phyloP scores from a whole-genome alignment of 2,888 invertebrate species.

The Helobdella robusta region DNA sequence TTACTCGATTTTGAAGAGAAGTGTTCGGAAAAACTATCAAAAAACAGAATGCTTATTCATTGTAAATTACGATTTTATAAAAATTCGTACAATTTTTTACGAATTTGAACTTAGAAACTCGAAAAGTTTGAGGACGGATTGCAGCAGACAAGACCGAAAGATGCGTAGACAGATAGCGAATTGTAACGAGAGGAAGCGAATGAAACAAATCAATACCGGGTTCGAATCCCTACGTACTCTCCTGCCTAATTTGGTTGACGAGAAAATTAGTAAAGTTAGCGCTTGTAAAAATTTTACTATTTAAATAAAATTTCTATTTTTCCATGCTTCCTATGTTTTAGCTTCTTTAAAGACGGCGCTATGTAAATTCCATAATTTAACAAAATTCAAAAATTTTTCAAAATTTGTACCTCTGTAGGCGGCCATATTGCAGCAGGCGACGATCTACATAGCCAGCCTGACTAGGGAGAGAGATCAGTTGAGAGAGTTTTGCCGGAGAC shows the following conservation, averaged over 20 bases:
- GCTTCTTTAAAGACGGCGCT: neutral
- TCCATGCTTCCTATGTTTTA: neutral
- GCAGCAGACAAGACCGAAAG: constrained; percentile 5
- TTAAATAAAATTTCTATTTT: no score
- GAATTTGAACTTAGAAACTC: no score
- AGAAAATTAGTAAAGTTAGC: constrained; percentile 12
- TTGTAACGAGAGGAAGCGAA: constrained; percentile 7
- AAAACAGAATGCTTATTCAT: neutral
- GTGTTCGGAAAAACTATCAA: neutral
- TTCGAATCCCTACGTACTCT: constrained; percentile 9
- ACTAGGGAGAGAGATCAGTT: no score
- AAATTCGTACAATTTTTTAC: no score
- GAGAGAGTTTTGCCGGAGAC: no score
- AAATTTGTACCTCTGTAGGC: no score
- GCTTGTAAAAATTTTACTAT: no score
- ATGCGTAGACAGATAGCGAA: constrained; percentile 2
- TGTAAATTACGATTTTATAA: neutral
- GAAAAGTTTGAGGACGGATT: constrained; percentile 3
- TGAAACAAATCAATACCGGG: constrained; percentile 8
- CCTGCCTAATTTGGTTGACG: neutral
- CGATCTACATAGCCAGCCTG: no score
- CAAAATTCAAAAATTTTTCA: no score
- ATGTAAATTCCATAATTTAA: no score
- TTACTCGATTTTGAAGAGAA: no score
- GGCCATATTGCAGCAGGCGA: no score